Evolutionary conservation across 2,888 invertebrate species (phyloP).

Genomic region (Hypena proboscidalis): DNA sequence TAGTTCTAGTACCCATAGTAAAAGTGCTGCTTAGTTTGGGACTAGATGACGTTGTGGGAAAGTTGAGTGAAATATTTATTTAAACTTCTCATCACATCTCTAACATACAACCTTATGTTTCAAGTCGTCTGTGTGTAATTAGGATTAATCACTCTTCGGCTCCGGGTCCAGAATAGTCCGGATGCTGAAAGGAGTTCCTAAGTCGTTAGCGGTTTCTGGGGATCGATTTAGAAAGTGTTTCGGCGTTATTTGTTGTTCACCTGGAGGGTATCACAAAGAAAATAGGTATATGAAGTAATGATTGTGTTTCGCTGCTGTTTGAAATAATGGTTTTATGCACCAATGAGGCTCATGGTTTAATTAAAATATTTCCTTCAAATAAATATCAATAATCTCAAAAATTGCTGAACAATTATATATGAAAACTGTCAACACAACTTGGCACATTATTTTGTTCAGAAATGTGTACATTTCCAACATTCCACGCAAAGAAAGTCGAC

Average conservation of each 20-base stretch:
- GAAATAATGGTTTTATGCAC: no score
- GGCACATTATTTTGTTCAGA: conserved; percentile 11
- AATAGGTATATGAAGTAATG: no score
- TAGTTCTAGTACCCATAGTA: no score
- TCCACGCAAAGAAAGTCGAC: conserved; percentile 1
- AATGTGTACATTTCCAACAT: conserved; percentile 15
- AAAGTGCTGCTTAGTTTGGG: no score
- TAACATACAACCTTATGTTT: no score
- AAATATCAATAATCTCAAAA: conserved; percentile 13
- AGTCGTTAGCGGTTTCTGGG: neutral
- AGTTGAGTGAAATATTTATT: no score
- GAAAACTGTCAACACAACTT: conserved; percentile 1
- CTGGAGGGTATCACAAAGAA: no score
- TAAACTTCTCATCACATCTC: no score
- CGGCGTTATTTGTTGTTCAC: no score
- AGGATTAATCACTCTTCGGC: conserved; percentile 22
- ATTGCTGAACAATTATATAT: conserved; percentile 3
- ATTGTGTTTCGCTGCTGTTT: no score
- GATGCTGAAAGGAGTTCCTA: neutral
- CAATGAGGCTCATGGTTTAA: neutral
- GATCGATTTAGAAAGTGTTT: no score
- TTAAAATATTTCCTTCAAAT: conserved; percentile 6
- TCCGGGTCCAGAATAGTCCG: neutral
- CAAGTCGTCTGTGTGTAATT: conserved; percentile 21
- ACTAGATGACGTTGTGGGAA: no score